Percentiles rank a stretch among this genome's conserved stretches.
These are phyloP conservation scores for Dasyurus viverrinus DNA, from an alignment of 2,113 vertebrate genomes.

Conservation along the genomic window DNA sequence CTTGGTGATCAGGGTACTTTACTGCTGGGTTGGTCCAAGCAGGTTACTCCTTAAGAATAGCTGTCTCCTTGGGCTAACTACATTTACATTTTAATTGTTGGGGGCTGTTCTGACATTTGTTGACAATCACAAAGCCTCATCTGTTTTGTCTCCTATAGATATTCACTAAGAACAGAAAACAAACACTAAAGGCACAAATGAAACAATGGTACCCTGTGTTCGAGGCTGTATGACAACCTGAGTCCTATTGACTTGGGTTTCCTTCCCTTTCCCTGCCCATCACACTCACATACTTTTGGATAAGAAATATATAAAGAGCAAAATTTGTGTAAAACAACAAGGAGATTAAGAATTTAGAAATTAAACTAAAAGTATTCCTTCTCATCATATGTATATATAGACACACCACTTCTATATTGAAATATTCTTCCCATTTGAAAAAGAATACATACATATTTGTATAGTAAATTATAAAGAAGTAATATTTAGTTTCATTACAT, in stretches of 20 bases:
- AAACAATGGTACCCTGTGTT: not conserved
- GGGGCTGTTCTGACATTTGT: not conserved
- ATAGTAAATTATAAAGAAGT: not conserved
- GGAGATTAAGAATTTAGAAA: constrained; percentile 32
- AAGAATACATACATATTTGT: not conserved
- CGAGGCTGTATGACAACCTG: not conserved
- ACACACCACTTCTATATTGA: not conserved
- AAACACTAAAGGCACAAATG: not conserved
- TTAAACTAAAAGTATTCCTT: constrained; percentile 43
- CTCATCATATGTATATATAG: not conserved
- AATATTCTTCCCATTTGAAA: not conserved
- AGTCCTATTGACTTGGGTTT: not conserved
- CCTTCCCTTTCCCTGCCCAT: not conserved
- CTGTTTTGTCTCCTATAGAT: not conserved
- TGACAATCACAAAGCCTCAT: not conserved
- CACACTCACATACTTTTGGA: not conserved
- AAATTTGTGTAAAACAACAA: constrained; percentile 37
- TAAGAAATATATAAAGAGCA: not conserved
- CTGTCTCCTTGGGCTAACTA: not conserved
- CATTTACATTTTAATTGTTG: not conserved
- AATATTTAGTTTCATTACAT: not conserved
- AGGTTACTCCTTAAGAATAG: not conserved
- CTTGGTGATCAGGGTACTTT: not conserved
- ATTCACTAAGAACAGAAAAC: not conserved
- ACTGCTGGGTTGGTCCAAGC: not conserved